Percentiles rank a stretch among this genome's conserved stretches.
These are phyloP conservation scores for Stichopus horrens DNA, from an alignment of 53 echinoderm and acorn worm genomes.

Conservation along the genomic window DNA sequence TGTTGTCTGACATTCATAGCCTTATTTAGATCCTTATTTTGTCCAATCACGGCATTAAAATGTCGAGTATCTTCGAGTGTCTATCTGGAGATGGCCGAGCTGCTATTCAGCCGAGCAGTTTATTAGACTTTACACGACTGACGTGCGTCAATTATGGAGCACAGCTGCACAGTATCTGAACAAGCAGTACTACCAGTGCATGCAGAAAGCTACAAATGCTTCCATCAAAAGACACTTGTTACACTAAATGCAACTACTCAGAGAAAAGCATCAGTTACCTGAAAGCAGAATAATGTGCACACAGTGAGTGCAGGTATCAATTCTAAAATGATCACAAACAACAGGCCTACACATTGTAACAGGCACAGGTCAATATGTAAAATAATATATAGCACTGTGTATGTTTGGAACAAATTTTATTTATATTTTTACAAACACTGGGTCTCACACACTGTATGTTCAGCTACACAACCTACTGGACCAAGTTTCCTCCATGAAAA, in stretches of 20 bases:
- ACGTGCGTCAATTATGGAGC: background rate
- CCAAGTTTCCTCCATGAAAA: too few relatives aligned
- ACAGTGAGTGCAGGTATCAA: too few relatives aligned
- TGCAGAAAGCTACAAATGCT: background rate
- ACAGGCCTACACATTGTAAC: too few relatives aligned
- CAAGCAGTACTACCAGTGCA: background rate
- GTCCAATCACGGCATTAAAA: slow-evolving; percentile 13
- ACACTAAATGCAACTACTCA: background rate
- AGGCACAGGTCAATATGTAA: too few relatives aligned
- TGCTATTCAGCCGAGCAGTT: background rate
- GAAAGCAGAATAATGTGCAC: too few relatives aligned
- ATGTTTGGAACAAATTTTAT: too few relatives aligned
- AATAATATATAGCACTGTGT: too few relatives aligned
- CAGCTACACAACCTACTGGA: too few relatives aligned
- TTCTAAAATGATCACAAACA: too few relatives aligned
- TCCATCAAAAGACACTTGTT: background rate
- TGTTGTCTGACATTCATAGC: background rate
- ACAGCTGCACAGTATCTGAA: background rate
- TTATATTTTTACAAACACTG: too few relatives aligned
- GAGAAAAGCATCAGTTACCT: too few relatives aligned
- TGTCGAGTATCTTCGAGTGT: slow-evolving; percentile 24
- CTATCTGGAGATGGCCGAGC: background rate
- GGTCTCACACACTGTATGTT: too few relatives aligned
- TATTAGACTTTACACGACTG: slow-evolving; percentile 1
- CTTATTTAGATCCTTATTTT: slow-evolving; percentile 6